Base-by-base conservation (phyloP, 2,797 vertebrate genomes). In the Epinephelus coioides region DNA sequence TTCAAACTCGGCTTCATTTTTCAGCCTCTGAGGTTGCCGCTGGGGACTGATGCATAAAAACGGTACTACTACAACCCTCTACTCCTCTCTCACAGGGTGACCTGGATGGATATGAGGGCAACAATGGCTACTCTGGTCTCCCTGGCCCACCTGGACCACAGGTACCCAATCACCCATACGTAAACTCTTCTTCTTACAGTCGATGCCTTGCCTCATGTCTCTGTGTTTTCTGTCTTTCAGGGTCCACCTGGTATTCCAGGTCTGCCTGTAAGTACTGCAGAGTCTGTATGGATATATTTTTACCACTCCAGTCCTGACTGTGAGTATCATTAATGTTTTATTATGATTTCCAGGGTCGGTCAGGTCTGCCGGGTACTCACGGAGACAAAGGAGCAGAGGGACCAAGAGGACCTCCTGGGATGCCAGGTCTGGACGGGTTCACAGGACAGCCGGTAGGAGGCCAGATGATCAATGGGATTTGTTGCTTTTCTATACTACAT, bases 351-450 rank as follows among this genome's bases (percentile, higher is more conserved):
- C 49, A 96, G 95, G 97, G 97, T 47, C 94, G 81, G 12, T 78
- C 96, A 0, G 98, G 98, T 60, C 81, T 94, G 0, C 90, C 95
- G 0, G 97, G 97, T 44, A 85, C 50, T 13, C 90, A 94, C 0
- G 97, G 97, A 50, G 69, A 86, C 0, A 97, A 97, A 94, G 98
- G 73, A 10, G 82, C 78, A 83, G 95, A 5, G 51, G 95, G 95
- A 49, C 54, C 69, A 7, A 79, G 91, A 94, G 95, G 98, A 0
- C 49, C 92, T 54, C 89, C 96, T 0, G 98, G 98, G 46, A 90
- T 93, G 0, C 91, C 96, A 0, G 98, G 97, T 12, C 44, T 95
- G 25, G 95, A 97, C 8, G 98, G 98, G 14, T 90, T 93, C 13
- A 87, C 93, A 0, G 98, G 98, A 59, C 90, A 78, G 3, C 68